These are phyloP conservation scores for Epiblema foenella DNA, from an alignment of 2,888 invertebrate genomes.

Conservation along the genomic window DNA sequence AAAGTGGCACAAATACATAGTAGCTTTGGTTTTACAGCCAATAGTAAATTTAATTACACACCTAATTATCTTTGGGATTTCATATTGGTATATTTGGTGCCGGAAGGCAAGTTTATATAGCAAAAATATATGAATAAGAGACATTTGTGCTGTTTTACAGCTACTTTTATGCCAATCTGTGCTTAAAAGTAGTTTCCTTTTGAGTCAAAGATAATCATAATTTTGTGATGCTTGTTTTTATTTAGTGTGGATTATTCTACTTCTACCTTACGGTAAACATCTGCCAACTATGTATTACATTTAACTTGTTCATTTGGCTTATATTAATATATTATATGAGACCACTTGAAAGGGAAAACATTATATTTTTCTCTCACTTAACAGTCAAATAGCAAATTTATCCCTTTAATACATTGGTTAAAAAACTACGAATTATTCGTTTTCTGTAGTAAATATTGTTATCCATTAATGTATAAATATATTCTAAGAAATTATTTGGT, in stretches of 20 bases:
- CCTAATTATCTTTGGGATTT: constrained; percentile 60
- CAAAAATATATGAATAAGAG: constrained; percentile 1
- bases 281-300: constrained; percentile 7
- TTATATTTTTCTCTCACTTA: constrained; percentile 27
- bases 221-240: constrained; percentile 61
- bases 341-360: constrained; percentile 51
- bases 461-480: constrained; percentile 55
- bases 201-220: not conserved
- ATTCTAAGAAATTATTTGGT: constrained; percentile 74
- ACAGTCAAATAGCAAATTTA: constrained; percentile 32
- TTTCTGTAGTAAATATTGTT: constrained; percentile 46
- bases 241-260: not conserved
- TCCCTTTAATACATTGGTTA: constrained; percentile 35
- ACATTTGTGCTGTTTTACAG: constrained; percentile 5
- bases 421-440: constrained; percentile 26
- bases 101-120: constrained; percentile 26
- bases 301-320: constrained; percentile 67
- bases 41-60: constrained; percentile 55
- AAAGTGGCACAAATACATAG: constrained; percentile 72
- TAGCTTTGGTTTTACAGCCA: constrained; percentile 79
- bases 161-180: constrained; percentile 10
- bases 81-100: constrained; percentile 25
- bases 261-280: constrained; percentile 12
- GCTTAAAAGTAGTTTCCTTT: constrained; percentile 13
- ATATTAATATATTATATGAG: constrained; percentile 59